phyloP scores from a whole-genome alignment of 2,888 invertebrate species.

The Tinea semifulvella region DNA sequence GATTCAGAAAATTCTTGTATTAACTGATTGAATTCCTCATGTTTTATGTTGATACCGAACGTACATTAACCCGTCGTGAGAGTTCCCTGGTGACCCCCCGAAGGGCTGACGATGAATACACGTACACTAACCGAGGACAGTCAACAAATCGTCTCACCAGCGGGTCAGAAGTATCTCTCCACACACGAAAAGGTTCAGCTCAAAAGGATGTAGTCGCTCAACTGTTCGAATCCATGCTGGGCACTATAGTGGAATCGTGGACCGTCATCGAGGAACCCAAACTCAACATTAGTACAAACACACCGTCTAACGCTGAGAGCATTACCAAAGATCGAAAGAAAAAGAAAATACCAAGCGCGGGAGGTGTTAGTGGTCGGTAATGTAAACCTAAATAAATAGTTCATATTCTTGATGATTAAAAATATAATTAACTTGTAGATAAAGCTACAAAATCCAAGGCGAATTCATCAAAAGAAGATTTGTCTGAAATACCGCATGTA shows the following conservation, averaged over 20 bases:
- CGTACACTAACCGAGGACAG: conserved; percentile 21
- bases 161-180: conserved; percentile 27
- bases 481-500: not conserved
- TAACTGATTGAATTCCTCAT: no score
- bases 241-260: conserved; percentile 46
- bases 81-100: conserved; percentile 37
- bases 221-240: conserved; percentile 51
- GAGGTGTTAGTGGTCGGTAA: not conserved
- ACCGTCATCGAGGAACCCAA: conserved; percentile 31
- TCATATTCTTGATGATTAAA: not conserved
- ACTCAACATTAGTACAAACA: conserved; percentile 16
- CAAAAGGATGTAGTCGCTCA: conserved; percentile 41
- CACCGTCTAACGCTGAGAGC: not conserved
- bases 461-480: conserved; percentile 26
- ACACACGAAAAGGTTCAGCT: conserved; percentile 30
- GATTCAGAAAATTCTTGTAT: no score
- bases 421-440: conserved; percentile 20
- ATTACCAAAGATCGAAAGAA: not conserved
- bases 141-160: conserved; percentile 27
- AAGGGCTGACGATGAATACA: conserved; percentile 23
- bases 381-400: not conserved
- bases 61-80: conserved; percentile 44
- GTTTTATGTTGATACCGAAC: conserved; percentile 47
- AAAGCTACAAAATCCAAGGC: conserved; percentile 32
- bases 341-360: conserved; percentile 1